Evolutionary conservation across 2,797 vertebrate species (phyloP).

Genomic region (Chrosomus eos): DNA sequence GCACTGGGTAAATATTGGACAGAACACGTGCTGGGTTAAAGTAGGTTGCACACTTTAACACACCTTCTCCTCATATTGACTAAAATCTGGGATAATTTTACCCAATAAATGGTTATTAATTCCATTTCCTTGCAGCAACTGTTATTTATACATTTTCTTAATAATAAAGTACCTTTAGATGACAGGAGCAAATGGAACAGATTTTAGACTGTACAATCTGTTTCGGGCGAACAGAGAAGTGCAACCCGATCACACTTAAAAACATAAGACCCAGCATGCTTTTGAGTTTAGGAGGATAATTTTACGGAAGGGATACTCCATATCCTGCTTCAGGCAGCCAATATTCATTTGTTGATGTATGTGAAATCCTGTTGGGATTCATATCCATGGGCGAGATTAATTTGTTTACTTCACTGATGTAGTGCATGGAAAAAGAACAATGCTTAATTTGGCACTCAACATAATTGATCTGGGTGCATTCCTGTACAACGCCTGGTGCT

Average conservation of each 20-base stretch:
- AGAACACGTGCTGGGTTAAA: too few species aligned
- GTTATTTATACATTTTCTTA: too few species aligned
- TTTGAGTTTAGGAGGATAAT: constrained; percentile 36
- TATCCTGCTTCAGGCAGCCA: constrained; percentile 70
- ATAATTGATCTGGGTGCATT: constrained; percentile 78
- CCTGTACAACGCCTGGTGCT: constrained; percentile 52
- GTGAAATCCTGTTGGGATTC: constrained; percentile 70
- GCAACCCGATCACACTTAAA: not conserved
- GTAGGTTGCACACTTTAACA: too few species aligned
- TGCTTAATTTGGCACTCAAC: constrained; percentile 76
- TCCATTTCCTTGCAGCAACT: too few species aligned
- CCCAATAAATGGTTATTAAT: too few species aligned
- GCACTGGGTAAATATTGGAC: too few species aligned
- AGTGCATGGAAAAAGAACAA: constrained; percentile 74
- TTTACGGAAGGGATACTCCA: constrained; percentile 65
- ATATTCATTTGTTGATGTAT: constrained; percentile 77
- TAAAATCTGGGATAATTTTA: too few species aligned
- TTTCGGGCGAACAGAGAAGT: not conserved
- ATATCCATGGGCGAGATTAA: constrained; percentile 70
- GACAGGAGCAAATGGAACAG: not conserved
- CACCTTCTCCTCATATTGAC: too few species aligned
- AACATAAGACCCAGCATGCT: constrained; percentile 17
- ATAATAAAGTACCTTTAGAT: not conserved
- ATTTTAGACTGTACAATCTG: not conserved
- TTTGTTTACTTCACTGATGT: constrained; percentile 78